Evolutionary conservation across 2,797 vertebrate genomes (phyloP).

Genomic region (Liasis olivaceus): DNA sequence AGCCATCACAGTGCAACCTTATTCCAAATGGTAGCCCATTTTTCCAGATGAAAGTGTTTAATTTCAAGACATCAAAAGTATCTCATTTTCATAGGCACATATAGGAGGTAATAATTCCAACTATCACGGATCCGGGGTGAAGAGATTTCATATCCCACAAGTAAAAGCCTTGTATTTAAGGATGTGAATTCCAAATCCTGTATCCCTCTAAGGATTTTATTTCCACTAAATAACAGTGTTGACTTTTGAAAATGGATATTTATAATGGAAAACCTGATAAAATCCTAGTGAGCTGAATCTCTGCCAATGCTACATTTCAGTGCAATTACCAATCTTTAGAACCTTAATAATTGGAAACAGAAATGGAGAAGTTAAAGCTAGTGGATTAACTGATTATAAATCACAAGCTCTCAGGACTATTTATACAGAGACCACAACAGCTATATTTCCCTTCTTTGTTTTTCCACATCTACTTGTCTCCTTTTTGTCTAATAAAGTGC

Average conservation of each 20-base stretch:
- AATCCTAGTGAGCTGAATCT: constrained; percentile 17
- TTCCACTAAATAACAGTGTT: not conserved
- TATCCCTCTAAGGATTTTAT: constrained; percentile 8
- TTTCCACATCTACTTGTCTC: not conserved
- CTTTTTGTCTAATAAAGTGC: not conserved
- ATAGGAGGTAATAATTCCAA: not conserved
- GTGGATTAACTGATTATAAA: constrained; percentile 9
- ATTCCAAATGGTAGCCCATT: not conserved
- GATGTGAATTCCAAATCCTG: constrained; percentile 1
- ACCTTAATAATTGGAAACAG: constrained; percentile 15
- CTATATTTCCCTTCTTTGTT: not conserved
- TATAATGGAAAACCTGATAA: constrained; percentile 34
- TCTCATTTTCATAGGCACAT: not conserved
- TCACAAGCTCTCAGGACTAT: constrained; percentile 3
- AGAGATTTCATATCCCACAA: not conserved
- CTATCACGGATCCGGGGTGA: not conserved
- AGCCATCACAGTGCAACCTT: no score
- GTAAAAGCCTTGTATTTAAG: not conserved
- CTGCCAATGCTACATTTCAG: not conserved
- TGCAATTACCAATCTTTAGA: constrained; percentile 33
- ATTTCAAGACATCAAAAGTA: not conserved
- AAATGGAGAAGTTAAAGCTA: constrained; percentile 17
- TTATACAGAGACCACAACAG: not conserved
- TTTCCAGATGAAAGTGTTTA: not conserved
- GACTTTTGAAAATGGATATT: constrained; percentile 28